Evolutionary conservation across 2,888 invertebrate species (phyloP).

Genomic region (Callinectes sapidus): DNA sequence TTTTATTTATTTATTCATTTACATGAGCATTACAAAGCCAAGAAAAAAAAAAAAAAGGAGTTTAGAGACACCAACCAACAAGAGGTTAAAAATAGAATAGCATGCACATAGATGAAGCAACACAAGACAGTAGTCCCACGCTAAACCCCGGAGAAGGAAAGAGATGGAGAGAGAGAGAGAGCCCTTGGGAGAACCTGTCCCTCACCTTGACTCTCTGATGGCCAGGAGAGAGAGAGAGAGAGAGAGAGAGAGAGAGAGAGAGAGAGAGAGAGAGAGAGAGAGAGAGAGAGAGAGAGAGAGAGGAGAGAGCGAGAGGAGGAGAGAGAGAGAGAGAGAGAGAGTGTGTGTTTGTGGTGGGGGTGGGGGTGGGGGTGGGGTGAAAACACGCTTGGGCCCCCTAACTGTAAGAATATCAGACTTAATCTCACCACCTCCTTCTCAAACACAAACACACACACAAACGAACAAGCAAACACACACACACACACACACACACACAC

Average conservation of each 20-base stretch:
- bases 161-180: too few relatives aligned
- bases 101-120: too few relatives aligned
- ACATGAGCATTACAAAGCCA: too few relatives aligned
- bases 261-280: slow-evolving; percentile 34
- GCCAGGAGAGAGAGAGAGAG: slow-evolving; percentile 32
- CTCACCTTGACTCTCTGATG: slow-evolving; percentile 1
- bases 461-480: not conserved
- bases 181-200: not conserved
- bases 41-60: too few relatives aligned
- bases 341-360: slow-evolving; percentile 31
- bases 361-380: not conserved
- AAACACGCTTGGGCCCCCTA: not conserved
- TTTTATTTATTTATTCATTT: too few relatives aligned
- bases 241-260: slow-evolving; percentile 41
- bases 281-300: slow-evolving; percentile 45
- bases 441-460: not conserved
- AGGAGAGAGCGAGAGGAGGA: too few relatives aligned
- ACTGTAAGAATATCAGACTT: not conserved
- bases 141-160: too few relatives aligned
- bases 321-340: not conserved
- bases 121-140: too few relatives aligned
- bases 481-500: not conserved
- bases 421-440: not conserved
- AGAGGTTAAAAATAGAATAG: too few relatives aligned
- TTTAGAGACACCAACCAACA: too few relatives aligned